Conservation (phyloP, 2,888 invertebrate species). For the Lypha dubia region DNA sequence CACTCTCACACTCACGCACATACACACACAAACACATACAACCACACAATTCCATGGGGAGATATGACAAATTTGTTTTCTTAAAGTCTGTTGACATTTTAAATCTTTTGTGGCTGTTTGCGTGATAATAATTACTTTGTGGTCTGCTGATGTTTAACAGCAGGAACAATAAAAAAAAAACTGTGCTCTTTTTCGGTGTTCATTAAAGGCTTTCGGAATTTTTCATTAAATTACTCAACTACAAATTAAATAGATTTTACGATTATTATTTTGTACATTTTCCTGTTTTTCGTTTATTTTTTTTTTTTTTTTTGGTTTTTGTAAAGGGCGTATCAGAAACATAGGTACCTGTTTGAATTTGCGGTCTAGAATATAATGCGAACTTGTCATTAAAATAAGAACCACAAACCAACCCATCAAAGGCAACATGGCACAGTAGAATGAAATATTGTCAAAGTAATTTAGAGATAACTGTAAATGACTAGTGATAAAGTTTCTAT, state of each 20-base stretch:
- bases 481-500: too few species aligned
- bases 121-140: constrained; percentile 74
- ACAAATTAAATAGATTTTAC: constrained; percentile 68
- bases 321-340: constrained; percentile 2
- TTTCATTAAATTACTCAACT: constrained; percentile 54
- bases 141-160: constrained; percentile 62
- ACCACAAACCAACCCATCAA: constrained; percentile 65
- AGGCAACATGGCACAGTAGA: constrained; percentile 25
- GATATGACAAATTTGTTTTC: constrained; percentile 47
- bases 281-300: too few species aligned
- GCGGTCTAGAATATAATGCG: neutral
- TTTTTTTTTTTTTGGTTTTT: too few species aligned
- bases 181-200: constrained; percentile 2
- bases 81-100: constrained; percentile 63
- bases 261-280: constrained; percentile 47
- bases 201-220: constrained; percentile 20
- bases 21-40: neutral
- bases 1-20: neutral
- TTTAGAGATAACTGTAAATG: too few species aligned
- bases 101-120: constrained; percentile 58
- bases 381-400: constrained; percentile 44
- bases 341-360: constrained; percentile 61
- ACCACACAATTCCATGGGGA: neutral
- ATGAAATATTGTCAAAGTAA: neutral
- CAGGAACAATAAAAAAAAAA: constrained; percentile 55